Evolutionary conservation across 2,113 vertebrate species (phyloP).

Genomic region (Hemicordylus capensis): DNA sequence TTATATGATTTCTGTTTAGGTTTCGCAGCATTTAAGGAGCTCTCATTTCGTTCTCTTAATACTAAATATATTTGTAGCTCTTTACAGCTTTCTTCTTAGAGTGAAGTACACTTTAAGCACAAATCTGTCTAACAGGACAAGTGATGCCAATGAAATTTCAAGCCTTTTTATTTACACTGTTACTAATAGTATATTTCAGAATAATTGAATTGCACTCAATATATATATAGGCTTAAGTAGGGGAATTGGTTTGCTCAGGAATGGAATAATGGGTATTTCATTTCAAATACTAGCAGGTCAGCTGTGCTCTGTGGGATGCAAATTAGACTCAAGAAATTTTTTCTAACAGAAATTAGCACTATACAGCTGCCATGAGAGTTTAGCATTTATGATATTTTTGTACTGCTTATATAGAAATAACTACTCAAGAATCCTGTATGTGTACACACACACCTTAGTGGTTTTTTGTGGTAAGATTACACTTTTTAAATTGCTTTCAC

Average conservation of each 20-base stretch:
- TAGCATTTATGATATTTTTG: neutral
- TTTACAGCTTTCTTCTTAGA: slow-evolving; percentile 35
- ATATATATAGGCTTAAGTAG: slow-evolving; percentile 8
- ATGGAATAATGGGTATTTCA: slow-evolving; percentile 5
- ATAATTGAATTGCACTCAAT: neutral
- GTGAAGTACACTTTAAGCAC: slow-evolving; percentile 37
- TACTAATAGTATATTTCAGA: slow-evolving; percentile 3
- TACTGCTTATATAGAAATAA: neutral
- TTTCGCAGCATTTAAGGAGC: slow-evolving; percentile 43
- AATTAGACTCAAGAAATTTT: neutral
- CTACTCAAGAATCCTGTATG: neutral
- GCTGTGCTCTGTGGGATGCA: neutral
- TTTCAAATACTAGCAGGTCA: neutral
- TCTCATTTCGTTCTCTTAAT: slow-evolving; percentile 43
- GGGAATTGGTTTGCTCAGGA: neutral
- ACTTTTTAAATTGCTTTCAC: neutral
- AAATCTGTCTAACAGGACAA: slow-evolving; percentile 34
- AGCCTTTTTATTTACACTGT: slow-evolving; percentile 29
- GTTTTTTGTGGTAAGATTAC: neutral
- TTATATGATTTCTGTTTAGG: slow-evolving; percentile 63
- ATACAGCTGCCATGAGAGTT: neutral
- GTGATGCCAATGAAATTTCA: slow-evolving; percentile 25
- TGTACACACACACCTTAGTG: neutral
- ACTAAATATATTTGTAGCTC: slow-evolving; percentile 48
- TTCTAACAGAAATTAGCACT: neutral